Evolutionary conservation across 2,888 invertebrate species (phyloP).

Genomic region (Acleris laterana): DNA sequence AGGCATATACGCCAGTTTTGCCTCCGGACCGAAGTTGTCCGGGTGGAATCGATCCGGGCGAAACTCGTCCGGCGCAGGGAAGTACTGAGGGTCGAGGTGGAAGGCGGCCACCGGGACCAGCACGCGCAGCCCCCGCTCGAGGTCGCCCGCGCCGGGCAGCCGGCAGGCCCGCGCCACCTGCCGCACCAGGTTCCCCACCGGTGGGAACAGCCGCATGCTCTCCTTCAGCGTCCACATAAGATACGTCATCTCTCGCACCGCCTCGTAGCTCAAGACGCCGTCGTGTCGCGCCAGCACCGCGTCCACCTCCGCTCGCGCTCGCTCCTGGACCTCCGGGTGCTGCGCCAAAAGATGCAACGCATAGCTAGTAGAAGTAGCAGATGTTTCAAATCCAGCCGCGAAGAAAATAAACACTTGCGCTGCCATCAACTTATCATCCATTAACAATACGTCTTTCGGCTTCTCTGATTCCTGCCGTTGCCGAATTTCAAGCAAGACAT

Average conservation of each 20-base stretch:
- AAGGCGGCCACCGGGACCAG: background rate
- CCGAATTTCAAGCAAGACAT: too few relatives aligned
- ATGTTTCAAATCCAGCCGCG: constrained; percentile 32
- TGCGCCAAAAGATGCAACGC: constrained; percentile 36
- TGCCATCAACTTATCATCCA: constrained; percentile 24
- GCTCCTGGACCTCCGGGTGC: constrained; percentile 39
- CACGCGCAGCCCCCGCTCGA: too few relatives aligned
- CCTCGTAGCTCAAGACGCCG: constrained; percentile 28
- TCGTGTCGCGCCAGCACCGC: constrained; percentile 10
- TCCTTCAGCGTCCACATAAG: too few relatives aligned
- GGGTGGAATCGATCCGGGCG: constrained; percentile 59
- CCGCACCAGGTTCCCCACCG: too few relatives aligned
- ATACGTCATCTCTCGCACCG: constrained; percentile 11
- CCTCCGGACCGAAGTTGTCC: constrained; percentile 44
- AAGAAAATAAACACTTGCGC: constrained; percentile 18
- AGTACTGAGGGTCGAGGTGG: constrained; percentile 58
- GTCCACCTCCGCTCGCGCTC: constrained; percentile 34
- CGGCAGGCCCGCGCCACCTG: background rate
- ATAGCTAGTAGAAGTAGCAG: constrained; percentile 29
- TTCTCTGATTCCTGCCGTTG: constrained; percentile 50
- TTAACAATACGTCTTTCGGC: background rate
- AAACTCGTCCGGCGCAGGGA: constrained; percentile 55
- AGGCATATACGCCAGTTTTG: constrained; percentile 61
- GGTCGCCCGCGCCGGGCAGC: too few relatives aligned
- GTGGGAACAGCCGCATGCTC: background rate